phyloP scores from a whole-genome alignment of 2,888 invertebrate genomes.

The Habroteleia sp. region DNA sequence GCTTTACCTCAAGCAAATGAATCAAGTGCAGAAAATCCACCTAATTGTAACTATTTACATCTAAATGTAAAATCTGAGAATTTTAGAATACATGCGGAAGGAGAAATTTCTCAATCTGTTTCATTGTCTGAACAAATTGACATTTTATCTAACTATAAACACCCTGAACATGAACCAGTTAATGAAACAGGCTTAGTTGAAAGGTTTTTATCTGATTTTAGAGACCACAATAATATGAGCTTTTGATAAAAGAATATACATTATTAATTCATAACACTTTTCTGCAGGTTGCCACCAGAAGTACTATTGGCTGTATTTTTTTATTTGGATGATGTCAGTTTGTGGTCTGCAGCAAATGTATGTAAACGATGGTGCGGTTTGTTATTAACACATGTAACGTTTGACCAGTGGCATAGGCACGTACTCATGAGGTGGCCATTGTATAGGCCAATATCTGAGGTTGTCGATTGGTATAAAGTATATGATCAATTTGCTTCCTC shows the following conservation, averaged over 20 bases:
- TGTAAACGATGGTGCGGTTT: slow-evolving; percentile 92
- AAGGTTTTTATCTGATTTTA: slow-evolving; percentile 79
- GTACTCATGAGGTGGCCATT: slow-evolving; percentile 92
- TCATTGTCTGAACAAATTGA: slow-evolving; percentile 85
- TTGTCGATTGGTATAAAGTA: slow-evolving; percentile 90
- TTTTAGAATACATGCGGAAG: slow-evolving; percentile 61
- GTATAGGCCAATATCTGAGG: slow-evolving; percentile 87
- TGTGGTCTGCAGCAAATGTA: slow-evolving; percentile 93
- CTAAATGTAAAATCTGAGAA: too few relatives aligned
- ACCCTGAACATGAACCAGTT: slow-evolving; percentile 74
- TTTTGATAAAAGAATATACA: too few relatives aligned
- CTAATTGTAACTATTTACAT: too few relatives aligned
- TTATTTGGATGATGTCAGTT: slow-evolving; percentile 94
- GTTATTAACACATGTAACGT: slow-evolving; percentile 88
- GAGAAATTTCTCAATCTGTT: slow-evolving; percentile 82
- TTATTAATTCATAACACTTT: too few relatives aligned
- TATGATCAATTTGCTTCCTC: slow-evolving; percentile 82
- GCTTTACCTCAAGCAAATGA: slow-evolving; percentile 63
- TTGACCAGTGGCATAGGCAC: slow-evolving; percentile 90
- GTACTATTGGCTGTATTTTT: slow-evolving; percentile 93
- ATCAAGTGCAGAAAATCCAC: slow-evolving; percentile 65
- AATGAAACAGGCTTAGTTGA: slow-evolving; percentile 85
- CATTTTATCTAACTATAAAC: slow-evolving; percentile 83
- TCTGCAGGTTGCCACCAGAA: slow-evolving; percentile 86
- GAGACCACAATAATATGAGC: too few relatives aligned